phyloP scores from a whole-genome alignment of 92 coral and sea anemone species.

The Epizoanthus rinbou region DNA sequence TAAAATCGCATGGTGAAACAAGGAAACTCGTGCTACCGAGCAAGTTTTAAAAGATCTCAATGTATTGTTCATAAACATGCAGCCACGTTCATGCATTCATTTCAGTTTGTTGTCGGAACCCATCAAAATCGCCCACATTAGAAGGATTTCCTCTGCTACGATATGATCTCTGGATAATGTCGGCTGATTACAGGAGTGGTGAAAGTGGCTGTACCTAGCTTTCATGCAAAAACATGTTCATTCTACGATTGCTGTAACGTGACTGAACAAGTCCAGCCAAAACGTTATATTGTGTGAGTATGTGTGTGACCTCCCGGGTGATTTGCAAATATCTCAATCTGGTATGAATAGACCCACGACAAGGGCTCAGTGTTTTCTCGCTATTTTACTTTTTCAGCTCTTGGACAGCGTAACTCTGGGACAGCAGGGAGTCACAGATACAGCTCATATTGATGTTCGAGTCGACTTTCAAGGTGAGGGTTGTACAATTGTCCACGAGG shows the following conservation, averaged over 20 bases:
- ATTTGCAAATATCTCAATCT: constrained; percentile 26
- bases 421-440: constrained; percentile 85
- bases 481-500: constrained; percentile 18
- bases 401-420: constrained; percentile 89
- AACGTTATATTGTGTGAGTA: neutral
- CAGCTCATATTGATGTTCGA: constrained; percentile 82
- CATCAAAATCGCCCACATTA: constrained; percentile 21
- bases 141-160: neutral
- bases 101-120: constrained; percentile 31
- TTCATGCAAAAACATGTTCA: constrained; percentile 30
- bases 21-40: neutral
- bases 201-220: neutral
- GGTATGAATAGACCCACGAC: neutral
- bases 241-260: constrained; percentile 28
- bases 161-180: constrained; percentile 2
- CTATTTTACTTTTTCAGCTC: constrained; percentile 65
- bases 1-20: neutral
- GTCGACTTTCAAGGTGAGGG: constrained; percentile 92
- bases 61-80: constrained; percentile 30
- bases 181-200: neutral
- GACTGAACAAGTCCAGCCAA: neutral
- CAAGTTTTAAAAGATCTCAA: neutral
- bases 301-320: constrained; percentile 40
- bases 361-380: constrained; percentile 8
- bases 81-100: constrained; percentile 7